Base-by-base conservation (phyloP, 64 coral and sea anemone genomes). In the Cladopsammia gracilis region DNA sequence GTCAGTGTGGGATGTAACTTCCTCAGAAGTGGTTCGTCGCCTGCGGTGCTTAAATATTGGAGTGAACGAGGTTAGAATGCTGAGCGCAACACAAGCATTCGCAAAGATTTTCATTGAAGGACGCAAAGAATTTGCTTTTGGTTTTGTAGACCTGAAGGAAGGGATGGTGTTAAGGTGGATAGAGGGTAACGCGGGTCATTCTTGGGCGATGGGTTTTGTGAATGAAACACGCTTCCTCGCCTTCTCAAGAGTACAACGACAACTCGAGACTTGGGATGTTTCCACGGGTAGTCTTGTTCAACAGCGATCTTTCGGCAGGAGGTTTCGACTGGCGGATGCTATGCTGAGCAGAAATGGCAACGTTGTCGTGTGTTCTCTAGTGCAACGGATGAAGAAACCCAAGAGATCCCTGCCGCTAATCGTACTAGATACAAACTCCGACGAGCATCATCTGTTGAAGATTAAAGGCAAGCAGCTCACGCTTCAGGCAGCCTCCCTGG, bases 51-150 rank as follows among this genome's bases (percentile, higher is more conserved):
- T 48, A 48, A 19, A 54, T 16, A 20, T 60, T 53, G 86, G 86
- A 7, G 57, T 88, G 6, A 75, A 88, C 50, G 86, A 88, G 51
- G 10, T 88, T 47, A 49, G 86, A 67, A 75, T 88, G 86, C 71
- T 66, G 16, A 88, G 52, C 43, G 25, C 86, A 6, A 88, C 86
- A 22, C 48, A 51, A 75, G 86, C 67, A 34, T 44, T 88, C 1
- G 68, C 71, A 22, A 88, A 88, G 52, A 45, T 88, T 46, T 88
- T 56, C 12, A 75, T 57, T 18, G 86, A 75, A 75, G 68, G 53
- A 43, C 68, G 71, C 69, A 49, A 88, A 52, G 57, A 56, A 7
- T 88, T 67, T 44, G n/a, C 15, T 25, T 88, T 88, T 75, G 86
- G 69, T 23, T 66, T 88, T 26, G 10, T 88, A 9, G 86, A 88